Evolutionary conservation across 2,888 invertebrate genomes (phyloP).

Genomic region (Alcis repandata): DNA sequence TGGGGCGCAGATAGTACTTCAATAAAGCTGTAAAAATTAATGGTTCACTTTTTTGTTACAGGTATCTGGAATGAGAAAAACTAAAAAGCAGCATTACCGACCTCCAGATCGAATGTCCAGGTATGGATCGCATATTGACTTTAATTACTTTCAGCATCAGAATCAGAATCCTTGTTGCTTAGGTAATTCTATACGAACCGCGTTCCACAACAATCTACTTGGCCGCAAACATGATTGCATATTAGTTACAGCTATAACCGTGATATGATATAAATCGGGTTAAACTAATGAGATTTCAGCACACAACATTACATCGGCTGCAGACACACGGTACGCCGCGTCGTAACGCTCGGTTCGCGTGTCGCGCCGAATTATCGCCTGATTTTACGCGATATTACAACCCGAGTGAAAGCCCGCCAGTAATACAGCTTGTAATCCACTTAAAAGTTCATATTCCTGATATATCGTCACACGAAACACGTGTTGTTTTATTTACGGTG

Average conservation of each 20-base stretch:
- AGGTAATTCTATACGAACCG: not conserved
- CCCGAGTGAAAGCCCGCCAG: slow-evolving; percentile 66
- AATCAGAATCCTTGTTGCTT: not conserved
- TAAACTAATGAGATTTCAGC: slow-evolving; percentile 47
- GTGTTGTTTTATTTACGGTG: slow-evolving; percentile 33
- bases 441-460: slow-evolving; percentile 66
- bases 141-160: not conserved
- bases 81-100: slow-evolving; percentile 67
- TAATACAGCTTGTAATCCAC: slow-evolving; percentile 75
- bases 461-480: slow-evolving; percentile 38
- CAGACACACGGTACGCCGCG: slow-evolving; percentile 15
- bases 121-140: slow-evolving; percentile 51
- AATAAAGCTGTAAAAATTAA: too few species aligned
- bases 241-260: slow-evolving; percentile 43
- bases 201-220: slow-evolving; percentile 23
- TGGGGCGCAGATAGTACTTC: too few species aligned
- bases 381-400: slow-evolving; percentile 67
- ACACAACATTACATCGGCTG: slow-evolving; percentile 55
- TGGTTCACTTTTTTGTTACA: slow-evolving; percentile 63
- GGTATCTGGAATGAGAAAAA: slow-evolving; percentile 80
- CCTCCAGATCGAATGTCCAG: slow-evolving; percentile 80
- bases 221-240: slow-evolving; percentile 38
- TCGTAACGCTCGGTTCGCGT: slow-evolving; percentile 72
- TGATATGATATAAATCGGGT: slow-evolving; percentile 47
- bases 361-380: slow-evolving; percentile 68